Conservation (phyloP, 2,797 vertebrate species). For the Bryconaethiops microstoma region DNA sequence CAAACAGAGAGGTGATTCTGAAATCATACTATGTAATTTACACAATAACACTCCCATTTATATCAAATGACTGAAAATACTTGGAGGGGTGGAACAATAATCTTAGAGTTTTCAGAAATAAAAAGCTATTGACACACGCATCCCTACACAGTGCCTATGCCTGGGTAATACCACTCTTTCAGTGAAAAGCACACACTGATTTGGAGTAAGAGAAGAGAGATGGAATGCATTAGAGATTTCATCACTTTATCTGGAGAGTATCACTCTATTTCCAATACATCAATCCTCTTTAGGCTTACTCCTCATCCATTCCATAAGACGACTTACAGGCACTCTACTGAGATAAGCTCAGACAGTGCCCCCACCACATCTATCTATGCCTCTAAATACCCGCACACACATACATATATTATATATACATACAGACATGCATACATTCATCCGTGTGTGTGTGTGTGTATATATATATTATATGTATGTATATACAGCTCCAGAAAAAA, state of each 20-base stretch:
- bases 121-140: conserved; percentile 5
- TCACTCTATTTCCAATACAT: conserved; percentile 45
- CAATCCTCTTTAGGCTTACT: conserved; percentile 51
- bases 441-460: too few species aligned
- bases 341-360: background rate
- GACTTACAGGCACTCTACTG: conserved; percentile 47
- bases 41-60: background rate
- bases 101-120: conserved; percentile 8
- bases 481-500: too few species aligned
- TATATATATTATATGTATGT: too few species aligned
- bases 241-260: conserved; percentile 50
- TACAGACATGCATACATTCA: too few species aligned
- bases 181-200: conserved; percentile 18
- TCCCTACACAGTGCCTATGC: background rate
- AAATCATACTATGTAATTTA: background rate
- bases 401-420: too few species aligned
- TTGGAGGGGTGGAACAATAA: background rate
- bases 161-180: conserved; percentile 13
- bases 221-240: conserved; percentile 48
- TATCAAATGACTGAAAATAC: background rate
- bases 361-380: too few species aligned
- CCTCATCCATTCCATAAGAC: conserved; percentile 24
- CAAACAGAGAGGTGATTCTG: background rate
- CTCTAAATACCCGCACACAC: too few species aligned
- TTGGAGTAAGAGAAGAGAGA: conserved; percentile 16